Percentiles rank a stretch among this genome's conserved stretches.
phyloP scores from a whole-genome alignment of 2,113 vertebrate species.

The Sula dactylatra region DNA sequence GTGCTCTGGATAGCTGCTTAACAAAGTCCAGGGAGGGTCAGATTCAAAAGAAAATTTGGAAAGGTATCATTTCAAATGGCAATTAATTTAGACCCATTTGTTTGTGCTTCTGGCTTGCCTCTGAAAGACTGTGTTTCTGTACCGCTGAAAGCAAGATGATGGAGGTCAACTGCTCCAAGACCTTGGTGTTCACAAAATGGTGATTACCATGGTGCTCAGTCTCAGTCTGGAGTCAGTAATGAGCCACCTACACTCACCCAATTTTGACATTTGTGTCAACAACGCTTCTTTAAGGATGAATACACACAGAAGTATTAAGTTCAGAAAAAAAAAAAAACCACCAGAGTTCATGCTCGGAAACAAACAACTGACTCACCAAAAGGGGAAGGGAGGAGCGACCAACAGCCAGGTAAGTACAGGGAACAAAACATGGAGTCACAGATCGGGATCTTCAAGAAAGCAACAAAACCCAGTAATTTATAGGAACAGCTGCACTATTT shows the following conservation, averaged over 20 bases:
- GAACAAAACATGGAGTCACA: neutral
- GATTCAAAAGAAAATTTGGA: neutral
- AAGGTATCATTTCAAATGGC: neutral
- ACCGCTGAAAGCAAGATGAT: neutral
- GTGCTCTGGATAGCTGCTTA: neutral
- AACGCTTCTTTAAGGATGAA: neutral
- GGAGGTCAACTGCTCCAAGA: neutral
- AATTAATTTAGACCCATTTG: neutral
- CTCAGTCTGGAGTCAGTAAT: neutral
- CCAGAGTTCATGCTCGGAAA: neutral
- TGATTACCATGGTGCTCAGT: neutral
- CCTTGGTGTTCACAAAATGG: neutral
- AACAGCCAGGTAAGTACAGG: neutral
- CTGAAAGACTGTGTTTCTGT: neutral
- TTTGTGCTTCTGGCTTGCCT: neutral
- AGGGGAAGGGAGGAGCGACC: neutral
- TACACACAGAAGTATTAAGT: neutral
- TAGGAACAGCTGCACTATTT: neutral
- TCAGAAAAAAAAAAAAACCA: neutral
- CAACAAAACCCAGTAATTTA: neutral
- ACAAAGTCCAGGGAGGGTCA: neutral
- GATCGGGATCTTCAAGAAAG: neutral
- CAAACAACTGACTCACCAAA: neutral
- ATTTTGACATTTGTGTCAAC: neutral
- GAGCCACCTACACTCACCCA: neutral